Evolutionary conservation across 2,113 vertebrate species (phyloP), one percentile per base, ranked within the genome.

Genomic region (Peucedramus taeniatus): DNA sequence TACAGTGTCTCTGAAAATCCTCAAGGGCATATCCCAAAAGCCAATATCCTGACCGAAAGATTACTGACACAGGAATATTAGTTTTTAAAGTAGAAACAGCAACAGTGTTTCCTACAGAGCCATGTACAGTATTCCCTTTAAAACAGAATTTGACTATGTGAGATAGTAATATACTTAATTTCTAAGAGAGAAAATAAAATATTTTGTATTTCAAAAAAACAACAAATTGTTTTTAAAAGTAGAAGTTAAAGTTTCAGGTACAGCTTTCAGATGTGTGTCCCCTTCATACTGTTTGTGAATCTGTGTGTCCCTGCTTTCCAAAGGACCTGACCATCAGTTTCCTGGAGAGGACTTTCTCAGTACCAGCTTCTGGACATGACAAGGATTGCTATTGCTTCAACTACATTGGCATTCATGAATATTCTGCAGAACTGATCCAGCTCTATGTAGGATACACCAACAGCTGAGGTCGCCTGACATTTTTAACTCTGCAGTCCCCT

Each of bases 391-490:
- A 3, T 49, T 44, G 59, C 31, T 60, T 65, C 20, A 7, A 18
- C 27, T 33, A 2, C 18, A 13, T 3, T 9, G 17, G 24, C n/a
- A 28, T 1, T 17, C 24, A 3, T 33, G 7, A 50, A 22, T 7
- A 35, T 33, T 51, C 59, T 53, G 26, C 49, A 49, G 59, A 40
- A 17, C 31, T 83, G 15, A 30, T 22, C 11, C 68, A 44, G 47
- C 21, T 53, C 0, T 15, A 15, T 8, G 16, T 53, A 13, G 33
- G 40, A 59, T 15, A 42, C 15, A 26, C 4, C 20, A 33, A 31
- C 30, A 45, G 16, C n/a, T 15, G 21, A 56, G 14, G 28, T 89
- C 20, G 42, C 14, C 12, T 65, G 27, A 30, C 4, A 13, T 31
- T 59, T 78, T 56, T 40, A 71, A 16, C n/a, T 15, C 3, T 1